Evolutionary conservation across 2,113 vertebrate genomes (phyloP), one percentile per base, ranked within the genome.

Genomic region (Embiotoca jacksoni): DNA sequence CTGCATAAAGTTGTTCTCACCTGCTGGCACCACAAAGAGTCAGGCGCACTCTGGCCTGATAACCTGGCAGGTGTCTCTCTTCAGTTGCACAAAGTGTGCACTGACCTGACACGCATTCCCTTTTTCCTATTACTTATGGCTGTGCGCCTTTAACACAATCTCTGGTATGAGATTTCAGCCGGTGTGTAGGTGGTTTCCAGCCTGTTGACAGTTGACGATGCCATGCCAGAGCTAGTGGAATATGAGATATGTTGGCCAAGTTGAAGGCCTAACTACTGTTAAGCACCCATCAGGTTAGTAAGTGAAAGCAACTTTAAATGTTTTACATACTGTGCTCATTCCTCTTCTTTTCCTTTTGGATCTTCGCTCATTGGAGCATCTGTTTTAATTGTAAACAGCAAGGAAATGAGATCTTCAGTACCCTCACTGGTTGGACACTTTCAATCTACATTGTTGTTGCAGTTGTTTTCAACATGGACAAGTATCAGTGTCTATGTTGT

Each of bases 181-280:
- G 57, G 74, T 67, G 73, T 84, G 88, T 67, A 73, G 88, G 81
- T 86, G 83, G 66, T 91, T 90, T 90, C 91, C 81, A 78, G 70
- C 61, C 77, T 47, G 85, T 73, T 69, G 87, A 87, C 82, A 75
- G 72, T 57, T 82, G 72, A 72, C 47, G 85, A 74, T 32, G 67
- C 57, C 10, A 13, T 71, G 58, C 71, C 58, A 67, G 70, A 66
- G 64, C 52, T 54, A 44, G 57, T 69, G 85, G 68, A 90, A 88
- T 63, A 77, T 65, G 81, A 90, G 72, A 78, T 62, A 23, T 15
- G 52, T 44, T 81, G 67, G 78, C 80, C 54, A 23, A 61, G 63
- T 72, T 39, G 31, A 36, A 64, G 73, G 67, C 56, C 72, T 72
- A 36, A 64, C 66, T 31, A 41, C 79, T 62, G 71, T 85, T 85